phyloP scores from a whole-genome alignment of 2,113 vertebrate species.

The human region DNA sequence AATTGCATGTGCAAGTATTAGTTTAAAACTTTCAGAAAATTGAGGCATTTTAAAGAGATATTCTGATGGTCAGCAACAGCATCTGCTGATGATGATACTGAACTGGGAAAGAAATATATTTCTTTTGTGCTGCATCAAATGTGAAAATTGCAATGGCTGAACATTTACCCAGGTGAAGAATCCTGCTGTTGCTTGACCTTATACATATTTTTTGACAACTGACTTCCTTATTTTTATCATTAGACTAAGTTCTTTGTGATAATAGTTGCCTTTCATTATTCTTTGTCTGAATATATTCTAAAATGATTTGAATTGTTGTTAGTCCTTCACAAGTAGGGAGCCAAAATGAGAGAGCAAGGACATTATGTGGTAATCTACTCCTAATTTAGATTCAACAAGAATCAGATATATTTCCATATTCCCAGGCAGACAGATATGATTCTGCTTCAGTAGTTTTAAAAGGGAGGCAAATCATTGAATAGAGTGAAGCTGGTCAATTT shows the following conservation, averaged over 20 bases:
- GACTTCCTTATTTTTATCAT: neutral
- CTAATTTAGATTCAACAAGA: neutral
- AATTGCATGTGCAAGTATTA: neutral
- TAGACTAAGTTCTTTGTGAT: neutral
- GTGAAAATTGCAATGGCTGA: neutral
- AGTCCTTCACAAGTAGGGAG: neutral
- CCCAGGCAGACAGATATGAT: neutral
- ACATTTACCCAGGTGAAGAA: neutral
- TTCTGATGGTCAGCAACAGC: neutral
- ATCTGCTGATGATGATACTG: neutral
- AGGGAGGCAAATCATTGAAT: neutral
- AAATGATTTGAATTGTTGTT: neutral
- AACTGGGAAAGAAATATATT: neutral
- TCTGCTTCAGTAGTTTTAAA: neutral
- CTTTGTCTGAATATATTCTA: neutral
- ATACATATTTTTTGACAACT: slow-evolving; percentile 4
- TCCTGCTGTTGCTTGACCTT: neutral
- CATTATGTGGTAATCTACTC: neutral
- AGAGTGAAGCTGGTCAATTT: neutral
- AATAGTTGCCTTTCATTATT: neutral
- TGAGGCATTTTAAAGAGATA: neutral
- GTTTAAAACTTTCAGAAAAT: neutral
- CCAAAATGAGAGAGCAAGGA: neutral
- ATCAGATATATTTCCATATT: neutral
- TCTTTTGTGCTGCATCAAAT: neutral